Conservation (phyloP, 1,140 invertebrate species). For the Archivesica marissinica region DNA sequence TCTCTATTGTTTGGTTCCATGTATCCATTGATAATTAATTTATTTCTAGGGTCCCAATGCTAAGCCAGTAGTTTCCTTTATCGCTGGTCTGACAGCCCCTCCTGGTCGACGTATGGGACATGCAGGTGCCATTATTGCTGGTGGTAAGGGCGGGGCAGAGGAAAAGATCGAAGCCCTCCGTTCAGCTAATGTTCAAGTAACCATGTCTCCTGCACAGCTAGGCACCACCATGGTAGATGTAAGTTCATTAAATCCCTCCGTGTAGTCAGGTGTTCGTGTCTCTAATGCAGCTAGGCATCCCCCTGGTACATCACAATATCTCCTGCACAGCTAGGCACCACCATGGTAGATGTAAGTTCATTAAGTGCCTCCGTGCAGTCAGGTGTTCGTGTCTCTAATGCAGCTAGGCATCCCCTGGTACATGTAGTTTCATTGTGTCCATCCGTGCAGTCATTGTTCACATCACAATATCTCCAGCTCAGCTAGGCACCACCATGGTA, state of each 20-base stretch:
- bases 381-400: no score
- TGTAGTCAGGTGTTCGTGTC: no score
- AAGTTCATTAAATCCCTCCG: no score
- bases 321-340: conserved; percentile 97
- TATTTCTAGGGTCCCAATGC: conserved; percentile 96
- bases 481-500: no score
- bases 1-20: no score
- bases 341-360: conserved; percentile 90
- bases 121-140: conserved; percentile 99
- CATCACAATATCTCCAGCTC: no score
- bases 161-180: conserved; percentile 99
- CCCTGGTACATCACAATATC: conserved; percentile 97
- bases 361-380: no score
- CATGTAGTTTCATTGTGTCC: no score
- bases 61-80: conserved; percentile 99
- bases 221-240: conserved; percentile 94
- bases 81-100: conserved; percentile 98
- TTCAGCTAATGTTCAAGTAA: conserved; percentile 96
- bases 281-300: no score
- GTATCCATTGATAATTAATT: no score
- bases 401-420: no score
- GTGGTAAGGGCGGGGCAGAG: conserved; percentile 98
- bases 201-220: conserved; percentile 98
- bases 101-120: conserved; percentile 99
- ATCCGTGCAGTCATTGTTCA: no score